A percentile compares a stretch with the other conserved stretches of the same genome.
Conservation (phyloP, 2,888 invertebrate genomes). For the Mermis nigrescens region DNA sequence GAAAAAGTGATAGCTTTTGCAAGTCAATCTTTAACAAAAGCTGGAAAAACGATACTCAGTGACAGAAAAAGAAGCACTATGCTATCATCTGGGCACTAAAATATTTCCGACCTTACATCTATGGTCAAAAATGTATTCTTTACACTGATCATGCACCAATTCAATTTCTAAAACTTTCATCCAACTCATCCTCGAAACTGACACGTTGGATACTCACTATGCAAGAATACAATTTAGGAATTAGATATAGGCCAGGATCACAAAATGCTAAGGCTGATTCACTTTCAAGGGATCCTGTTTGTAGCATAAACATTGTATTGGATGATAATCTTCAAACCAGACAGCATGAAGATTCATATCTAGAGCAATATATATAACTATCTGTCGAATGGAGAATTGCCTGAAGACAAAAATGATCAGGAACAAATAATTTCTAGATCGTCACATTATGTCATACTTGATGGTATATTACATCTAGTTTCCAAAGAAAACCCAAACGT, state of each 20-base stretch:
- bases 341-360: no score
- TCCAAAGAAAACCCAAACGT: not conserved
- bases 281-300: not conserved
- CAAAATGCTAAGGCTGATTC: not conserved
- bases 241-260: not conserved
- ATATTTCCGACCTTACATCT: not conserved
- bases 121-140: not conserved
- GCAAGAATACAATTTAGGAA: not conserved
- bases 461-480: not conserved
- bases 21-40: conserved; percentile 16
- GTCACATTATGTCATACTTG: not conserved
- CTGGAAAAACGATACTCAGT: no score
- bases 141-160: not conserved
- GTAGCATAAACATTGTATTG: no score
- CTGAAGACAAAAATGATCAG: no score
- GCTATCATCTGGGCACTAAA: not conserved
- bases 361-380: no score
- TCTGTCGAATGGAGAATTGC: no score
- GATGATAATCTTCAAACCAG: no score
- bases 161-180: not conserved
- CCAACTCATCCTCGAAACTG: not conserved
- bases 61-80: no score
- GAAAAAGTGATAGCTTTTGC: conserved; percentile 19
- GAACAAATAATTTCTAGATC: not conserved
- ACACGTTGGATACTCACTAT: not conserved